Base-by-base conservation (phyloP, 2,888 invertebrate genomes). In the Hirtodrosophila duncani region DNA sequence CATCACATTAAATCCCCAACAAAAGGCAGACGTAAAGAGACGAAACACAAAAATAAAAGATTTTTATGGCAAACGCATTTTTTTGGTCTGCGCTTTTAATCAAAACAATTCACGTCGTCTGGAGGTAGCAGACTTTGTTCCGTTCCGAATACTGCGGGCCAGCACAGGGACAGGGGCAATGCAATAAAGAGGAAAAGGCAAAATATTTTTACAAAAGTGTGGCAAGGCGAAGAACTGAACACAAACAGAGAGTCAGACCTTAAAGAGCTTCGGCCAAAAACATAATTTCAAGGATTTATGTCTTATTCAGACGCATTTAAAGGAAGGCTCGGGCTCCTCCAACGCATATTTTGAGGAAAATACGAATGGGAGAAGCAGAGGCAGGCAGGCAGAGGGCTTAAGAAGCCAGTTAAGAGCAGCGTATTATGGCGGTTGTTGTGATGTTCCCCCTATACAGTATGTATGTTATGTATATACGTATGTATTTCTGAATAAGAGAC, bases 201-300 rank as follows among this genome's bases (percentile, higher is more conserved):
- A 57, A 52, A 58, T 58, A 56, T 52, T 65, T 56, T 38, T 58
- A 48, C 67, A 49, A 49, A 60, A 67, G 55, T 67, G 67, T 67
- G 67, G 71, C 71, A 67, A 62, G 46, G 34, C 37, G 31, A 4
- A 6, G 18, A 7, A 6, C 9, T 3, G 2, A 13, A 13, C 10
- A 11, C 9, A 34, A 7, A 11, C 13, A 8, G n/a, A 9, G 24
- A 2, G 11, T 14, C 11, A 23, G 38, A 44, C 31, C 45, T 16
- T 44, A 44, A 24, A 31, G 23, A 29, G 3, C 11, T 4, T 17
- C 17, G 17, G 31, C 46, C 37, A 42, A 63, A 71, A 39, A 69
- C 71, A 75, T 67, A 57, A 77, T 77, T 77, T 77, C 70, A 71
- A 71, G 70, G 70, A 71, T 71, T 77, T 77, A 72, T 70, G 77